Percentiles rank a stretch among this genome's conserved stretches.
Evolutionary conservation across 2,113 vertebrate species (phyloP).

Genomic region (Boulengeromyrus knoepffleri): DNA sequence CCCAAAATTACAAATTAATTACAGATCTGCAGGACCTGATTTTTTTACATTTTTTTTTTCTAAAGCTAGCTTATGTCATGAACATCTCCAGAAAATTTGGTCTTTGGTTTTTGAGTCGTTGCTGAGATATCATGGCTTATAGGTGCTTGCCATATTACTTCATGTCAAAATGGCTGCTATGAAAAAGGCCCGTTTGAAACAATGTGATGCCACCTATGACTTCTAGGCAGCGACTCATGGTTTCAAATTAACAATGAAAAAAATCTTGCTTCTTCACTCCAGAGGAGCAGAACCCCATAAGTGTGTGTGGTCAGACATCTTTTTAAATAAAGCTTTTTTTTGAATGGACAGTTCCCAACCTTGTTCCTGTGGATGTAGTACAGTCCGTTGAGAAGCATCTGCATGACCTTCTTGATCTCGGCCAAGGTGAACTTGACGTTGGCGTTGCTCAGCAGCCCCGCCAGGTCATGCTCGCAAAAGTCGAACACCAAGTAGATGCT

Average conservation of each 20-base stretch:
- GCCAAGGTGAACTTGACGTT: slow-evolving; percentile 93
- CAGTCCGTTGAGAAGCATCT: slow-evolving; percentile 93
- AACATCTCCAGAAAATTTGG: too few species aligned
- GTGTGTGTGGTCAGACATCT: not conserved
- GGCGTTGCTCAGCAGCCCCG: slow-evolving; percentile 87
- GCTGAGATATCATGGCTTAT: not conserved
- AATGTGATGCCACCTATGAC: not conserved
- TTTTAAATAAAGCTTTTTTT: not conserved
- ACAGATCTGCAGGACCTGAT: too few species aligned
- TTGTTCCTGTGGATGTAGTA: slow-evolving; percentile 99
- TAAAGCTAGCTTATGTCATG: too few species aligned
- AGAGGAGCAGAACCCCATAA: not conserved
- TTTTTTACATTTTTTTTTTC: too few species aligned
- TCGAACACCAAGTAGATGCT: slow-evolving; percentile 98
- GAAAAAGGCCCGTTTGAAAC: not conserved
- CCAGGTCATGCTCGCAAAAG: slow-evolving; percentile 96
- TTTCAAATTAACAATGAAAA: not conserved
- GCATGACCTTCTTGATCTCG: slow-evolving; percentile 98
- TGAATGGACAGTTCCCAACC: slow-evolving; percentile 52
- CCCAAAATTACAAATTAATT: too few species aligned
- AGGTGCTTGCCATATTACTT: not conserved
- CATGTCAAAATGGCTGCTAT: not conserved
- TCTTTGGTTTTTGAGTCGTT: too few species aligned
- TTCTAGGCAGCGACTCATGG: not conserved
- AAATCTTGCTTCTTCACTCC: not conserved